Conservation (phyloP, 2,113 vertebrate genomes). For the Corythoichthys intestinalis region DNA sequence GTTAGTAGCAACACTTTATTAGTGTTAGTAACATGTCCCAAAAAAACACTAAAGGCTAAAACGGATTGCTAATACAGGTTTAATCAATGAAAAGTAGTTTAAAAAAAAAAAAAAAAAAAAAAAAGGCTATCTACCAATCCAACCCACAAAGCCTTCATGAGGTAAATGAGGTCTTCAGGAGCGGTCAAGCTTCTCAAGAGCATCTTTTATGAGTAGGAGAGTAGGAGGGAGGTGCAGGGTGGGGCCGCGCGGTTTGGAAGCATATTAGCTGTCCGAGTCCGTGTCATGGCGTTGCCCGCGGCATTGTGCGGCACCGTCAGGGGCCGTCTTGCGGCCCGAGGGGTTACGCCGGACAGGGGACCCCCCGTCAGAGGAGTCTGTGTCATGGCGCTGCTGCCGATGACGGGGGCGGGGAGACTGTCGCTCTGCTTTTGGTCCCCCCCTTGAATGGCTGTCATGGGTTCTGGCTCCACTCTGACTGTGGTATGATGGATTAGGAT, state of each 20-base stretch:
- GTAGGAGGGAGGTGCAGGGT: conserved; percentile 13
- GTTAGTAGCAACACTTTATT: not conserved
- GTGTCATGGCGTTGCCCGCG: conserved; percentile 73
- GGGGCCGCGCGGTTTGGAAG: conserved; percentile 1
- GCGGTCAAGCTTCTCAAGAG: conserved; percentile 29
- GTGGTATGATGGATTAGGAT: conserved; percentile 75
- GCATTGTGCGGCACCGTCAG: conserved; percentile 51
- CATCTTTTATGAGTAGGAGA: conserved; percentile 30
- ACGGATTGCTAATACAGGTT: not conserved
- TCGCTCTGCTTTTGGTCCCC: conserved; percentile 57
- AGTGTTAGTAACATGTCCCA: too few species aligned
- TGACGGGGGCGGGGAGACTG: conserved; percentile 45
- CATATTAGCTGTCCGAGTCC: conserved; percentile 71
- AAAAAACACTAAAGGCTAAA: not conserved
- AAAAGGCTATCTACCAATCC: not conserved
- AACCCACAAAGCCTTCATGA: not conserved
- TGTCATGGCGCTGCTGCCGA: conserved; percentile 55
- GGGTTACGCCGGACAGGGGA: conserved; percentile 52
- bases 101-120: not conserved
- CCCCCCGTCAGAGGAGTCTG: conserved; percentile 56
- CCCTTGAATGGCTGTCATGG: conserved; percentile 70
- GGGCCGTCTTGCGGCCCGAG: conserved; percentile 47
- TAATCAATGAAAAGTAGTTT: not conserved
- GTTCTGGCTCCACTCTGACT: conserved; percentile 73
- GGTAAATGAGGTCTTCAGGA: conserved; percentile 40